Base-by-base conservation (phyloP, 2,113 vertebrate genomes). In the Solea senegalensis region DNA sequence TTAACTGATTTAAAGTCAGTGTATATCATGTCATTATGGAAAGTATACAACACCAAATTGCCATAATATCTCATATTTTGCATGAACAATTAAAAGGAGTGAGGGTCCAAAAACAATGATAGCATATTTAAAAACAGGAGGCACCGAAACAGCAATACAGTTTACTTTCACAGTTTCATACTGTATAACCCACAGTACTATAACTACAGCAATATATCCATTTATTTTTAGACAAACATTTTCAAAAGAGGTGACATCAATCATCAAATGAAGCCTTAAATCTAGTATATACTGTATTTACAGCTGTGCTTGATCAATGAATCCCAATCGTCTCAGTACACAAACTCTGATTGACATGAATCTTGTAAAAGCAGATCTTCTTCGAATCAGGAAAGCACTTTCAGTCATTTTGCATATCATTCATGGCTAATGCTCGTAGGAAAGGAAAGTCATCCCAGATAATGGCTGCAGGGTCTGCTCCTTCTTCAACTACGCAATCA, bases 371-470 rank as follows among this genome's bases (percentile, higher is more conserved):
- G 21, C n/a, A 15, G 12, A 52, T 61, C 45, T 48, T 57, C n/a
- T 62, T 9, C 13, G 9, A 61, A 72, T 68, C 69, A 72, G 0
- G 11, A 43, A 40, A 57, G 2, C 14, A n/a, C 2, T 44, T 55
- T 81, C 45, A 86, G 21, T 93, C 65, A 69, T 90, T 91, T 53
- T 95, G 81, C 9, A 59, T 51, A 0, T 93, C 93, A 11, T 91
- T 83, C 55, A 95, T 85, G 49, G 82, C 90, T 69, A 98, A 92
- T 0, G 95, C 95, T 62, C 90, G 91, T n/a, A 99, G 93, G 80
- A 98, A 92, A 26, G 97, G 96, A 76, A 98, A 99, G 68, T 96
- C 93, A 13, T 93, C 77, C 84, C 94, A 92, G 14, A 87, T 69
- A 52, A 82, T 73, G 10, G 72, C 34, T 34, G 34, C 27, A 11